Percentiles rank a stretch among this genome's conserved stretches.
Evolutionary conservation across 2,888 invertebrate genomes (phyloP).

Genomic region (Cremastinae sp.): DNA sequence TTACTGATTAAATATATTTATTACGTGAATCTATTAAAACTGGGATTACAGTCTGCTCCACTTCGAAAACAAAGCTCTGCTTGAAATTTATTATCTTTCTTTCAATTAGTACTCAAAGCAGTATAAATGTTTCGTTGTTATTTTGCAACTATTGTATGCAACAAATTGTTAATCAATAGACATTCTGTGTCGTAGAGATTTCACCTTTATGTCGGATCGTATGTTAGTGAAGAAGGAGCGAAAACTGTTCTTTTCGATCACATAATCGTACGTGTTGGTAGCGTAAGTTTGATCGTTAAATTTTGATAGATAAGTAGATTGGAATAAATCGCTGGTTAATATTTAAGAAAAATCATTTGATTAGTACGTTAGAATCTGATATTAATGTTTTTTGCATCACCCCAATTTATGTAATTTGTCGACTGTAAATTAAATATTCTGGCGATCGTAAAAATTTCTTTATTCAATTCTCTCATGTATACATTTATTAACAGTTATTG

Average conservation of each 20-base stretch:
- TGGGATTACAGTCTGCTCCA: too few species aligned
- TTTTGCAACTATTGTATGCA: too few species aligned
- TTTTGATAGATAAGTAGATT: constrained; percentile 8
- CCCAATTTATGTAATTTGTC: constrained; percentile 23
- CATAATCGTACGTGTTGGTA: constrained; percentile 30
- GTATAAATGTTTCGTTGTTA: too few species aligned
- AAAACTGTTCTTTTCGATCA: constrained; percentile 19
- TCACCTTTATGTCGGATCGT: not conserved
- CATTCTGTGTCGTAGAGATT: not conserved
- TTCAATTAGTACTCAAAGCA: too few species aligned
- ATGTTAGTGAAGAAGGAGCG: constrained; percentile 8
- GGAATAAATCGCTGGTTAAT: constrained; percentile 31
- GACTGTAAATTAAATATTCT: constrained; percentile 23
- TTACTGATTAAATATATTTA: constrained; percentile 32
- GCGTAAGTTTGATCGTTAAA: constrained; percentile 16
- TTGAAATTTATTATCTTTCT: too few species aligned
- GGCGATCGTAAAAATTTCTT: constrained; percentile 7
- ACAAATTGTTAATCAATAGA: not conserved
- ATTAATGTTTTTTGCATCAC: constrained; percentile 8
- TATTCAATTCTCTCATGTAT: not conserved
- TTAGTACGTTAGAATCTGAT: constrained; percentile 12
- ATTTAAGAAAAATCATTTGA: constrained; percentile 26
- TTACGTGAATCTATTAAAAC: constrained; percentile 7
- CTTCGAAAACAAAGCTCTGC: too few species aligned
- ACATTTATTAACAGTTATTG: constrained; percentile 67